Evolutionary conservation across 2,888 invertebrate species (phyloP), one percentile per base, ranked within the genome.

Genomic region (Agriopis leucophaearia): DNA sequence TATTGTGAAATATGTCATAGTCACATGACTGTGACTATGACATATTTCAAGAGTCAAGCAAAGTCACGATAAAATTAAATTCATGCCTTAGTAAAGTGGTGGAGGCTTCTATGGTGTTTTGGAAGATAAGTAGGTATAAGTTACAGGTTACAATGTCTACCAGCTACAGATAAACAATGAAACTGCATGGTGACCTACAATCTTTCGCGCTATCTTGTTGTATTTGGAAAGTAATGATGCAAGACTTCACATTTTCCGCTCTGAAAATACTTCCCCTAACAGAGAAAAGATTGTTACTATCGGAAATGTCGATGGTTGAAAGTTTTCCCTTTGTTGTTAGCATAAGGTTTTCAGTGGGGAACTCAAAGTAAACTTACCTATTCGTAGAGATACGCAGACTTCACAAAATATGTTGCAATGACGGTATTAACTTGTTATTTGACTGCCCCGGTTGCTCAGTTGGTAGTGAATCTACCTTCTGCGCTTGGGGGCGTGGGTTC

Each of bases 301-400:
- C 36, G 64, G 57, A 60, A 64, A 59, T 40, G 54, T 67, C 58
- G 63, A 67, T 63, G 38, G 62, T 57, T 50, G 58, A 57, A 69
- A 69, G 64, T 69, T 72, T 64, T 61, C 70, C 61, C 69, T 59
- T 68, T 56, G 64, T 52, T 69, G 58, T 65, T 64, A 52, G 58
- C 48, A 44, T 40, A 60, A 61, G 65, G 58, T 69, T 69, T 42
- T 36, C 45, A 51, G 56, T n/a, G n/a, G 35, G 35, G 48, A 50
- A 54, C 50, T 50, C 60, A 47, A 64, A 61, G 64, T 7, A 56
- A 60, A 56, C 59, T 10, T 35, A 47, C 12, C 16, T 42, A 42
- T 50, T 40, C 13, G 50, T 7, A n/a, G 48, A 12, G 16, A 38
- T 57, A 18, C 9, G 12, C 9, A 6, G n/a, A 35, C 0, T 54